phyloP scores from a whole-genome alignment of 2,113 vertebrate species.

The Cinclus mexicanus region DNA sequence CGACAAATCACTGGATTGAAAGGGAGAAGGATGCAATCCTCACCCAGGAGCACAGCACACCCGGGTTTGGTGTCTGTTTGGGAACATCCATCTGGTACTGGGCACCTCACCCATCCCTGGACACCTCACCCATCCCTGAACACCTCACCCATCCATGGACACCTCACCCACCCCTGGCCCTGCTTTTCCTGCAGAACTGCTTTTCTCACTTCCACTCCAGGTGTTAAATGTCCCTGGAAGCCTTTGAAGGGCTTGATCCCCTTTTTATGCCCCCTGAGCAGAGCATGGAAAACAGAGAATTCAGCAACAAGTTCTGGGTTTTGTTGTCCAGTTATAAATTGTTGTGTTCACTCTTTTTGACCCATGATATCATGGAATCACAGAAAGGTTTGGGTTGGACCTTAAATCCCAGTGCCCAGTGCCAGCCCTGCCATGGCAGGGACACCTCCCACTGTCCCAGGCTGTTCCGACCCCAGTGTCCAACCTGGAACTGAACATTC shows the following conservation, averaged over 20 bases:
- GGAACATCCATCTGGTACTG: background rate
- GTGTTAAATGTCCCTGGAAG: background rate
- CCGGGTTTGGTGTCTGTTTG: background rate
- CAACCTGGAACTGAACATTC: background rate
- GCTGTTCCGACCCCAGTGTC: background rate
- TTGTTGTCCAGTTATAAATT: background rate
- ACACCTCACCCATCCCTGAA: too few species aligned
- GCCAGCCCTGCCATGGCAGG: background rate
- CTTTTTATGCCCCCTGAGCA: background rate
- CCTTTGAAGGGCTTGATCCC: background rate
- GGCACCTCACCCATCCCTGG: background rate
- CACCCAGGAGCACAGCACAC: accelerated
- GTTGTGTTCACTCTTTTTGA: background rate
- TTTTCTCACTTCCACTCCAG: accelerated
- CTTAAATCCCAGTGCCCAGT: accelerated
- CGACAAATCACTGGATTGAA: background rate
- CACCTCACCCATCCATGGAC: background rate
- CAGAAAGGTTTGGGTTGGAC: background rate
- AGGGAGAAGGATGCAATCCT: background rate
- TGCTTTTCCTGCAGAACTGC: background rate
- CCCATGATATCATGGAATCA: background rate
- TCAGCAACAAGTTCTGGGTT: background rate
- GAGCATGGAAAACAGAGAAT: background rate
- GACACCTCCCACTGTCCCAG: background rate
- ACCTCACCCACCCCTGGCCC: too few species aligned